phyloP scores from a whole-genome alignment of 2,797 vertebrate genomes.

The Pangasius djambal region DNA sequence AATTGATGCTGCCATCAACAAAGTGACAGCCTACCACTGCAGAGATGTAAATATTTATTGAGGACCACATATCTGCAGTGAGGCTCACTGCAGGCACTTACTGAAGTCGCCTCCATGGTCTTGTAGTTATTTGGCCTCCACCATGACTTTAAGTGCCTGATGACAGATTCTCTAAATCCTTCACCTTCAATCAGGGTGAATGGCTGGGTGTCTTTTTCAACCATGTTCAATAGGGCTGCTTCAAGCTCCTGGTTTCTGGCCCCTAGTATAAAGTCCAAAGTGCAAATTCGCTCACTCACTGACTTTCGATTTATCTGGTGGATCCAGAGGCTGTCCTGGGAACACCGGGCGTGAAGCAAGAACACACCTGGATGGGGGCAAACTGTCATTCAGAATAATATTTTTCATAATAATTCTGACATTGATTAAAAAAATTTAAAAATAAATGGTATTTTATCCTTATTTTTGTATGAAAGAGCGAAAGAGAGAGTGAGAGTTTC shows the following conservation, averaged over 20 bases:
- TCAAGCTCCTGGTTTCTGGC: not conserved
- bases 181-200: not conserved
- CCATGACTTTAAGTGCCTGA: not conserved
- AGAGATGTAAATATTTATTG: not conserved
- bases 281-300: not conserved
- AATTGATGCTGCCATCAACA: not conserved
- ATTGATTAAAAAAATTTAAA: not conserved
- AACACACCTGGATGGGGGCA: too few relatives aligned
- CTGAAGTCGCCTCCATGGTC: too few relatives aligned
- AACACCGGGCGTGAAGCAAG: not conserved
- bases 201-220: not conserved
- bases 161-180: slow-evolving; percentile 4
- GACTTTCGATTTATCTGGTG: not conserved
- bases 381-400: not conserved
- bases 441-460: not conserved
- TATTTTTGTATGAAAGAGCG: not conserved
- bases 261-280: not conserved
- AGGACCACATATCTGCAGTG: not conserved
- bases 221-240: not conserved
- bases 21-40: not conserved
- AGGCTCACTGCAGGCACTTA: not conserved
- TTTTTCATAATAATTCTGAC: not conserved
- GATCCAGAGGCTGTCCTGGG: not conserved
- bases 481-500: not conserved
- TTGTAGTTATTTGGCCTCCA: slow-evolving; percentile 5